Conservation (phyloP, 1,140 invertebrate species). For the Diorhabda carinulata region DNA sequence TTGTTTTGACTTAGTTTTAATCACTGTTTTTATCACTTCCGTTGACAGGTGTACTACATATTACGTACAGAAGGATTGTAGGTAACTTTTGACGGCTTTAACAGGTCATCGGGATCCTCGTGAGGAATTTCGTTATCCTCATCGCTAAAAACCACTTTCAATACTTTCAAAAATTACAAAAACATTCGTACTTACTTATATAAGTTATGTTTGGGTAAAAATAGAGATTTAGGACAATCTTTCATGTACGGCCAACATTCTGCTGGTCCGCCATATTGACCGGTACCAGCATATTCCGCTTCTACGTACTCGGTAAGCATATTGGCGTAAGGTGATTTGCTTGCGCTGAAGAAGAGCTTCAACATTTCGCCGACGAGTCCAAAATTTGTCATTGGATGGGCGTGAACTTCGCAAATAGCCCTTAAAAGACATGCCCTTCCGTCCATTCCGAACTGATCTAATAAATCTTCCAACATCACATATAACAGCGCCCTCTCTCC, state of each 20-base stretch:
- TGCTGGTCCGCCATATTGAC: slow-evolving; percentile 55
- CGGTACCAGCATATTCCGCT: slow-evolving; percentile 71
- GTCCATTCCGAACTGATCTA: slow-evolving; percentile 71
- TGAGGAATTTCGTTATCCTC: slow-evolving; percentile 21
- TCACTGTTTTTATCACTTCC: slow-evolving; percentile 20
- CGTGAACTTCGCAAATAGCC: slow-evolving; percentile 81
- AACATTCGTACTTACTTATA: slow-evolving; percentile 53
- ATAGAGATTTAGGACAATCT: slow-evolving; percentile 76
- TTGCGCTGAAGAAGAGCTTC: slow-evolving; percentile 76
- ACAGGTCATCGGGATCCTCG: slow-evolving; percentile 20
- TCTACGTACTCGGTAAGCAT: slow-evolving; percentile 71
- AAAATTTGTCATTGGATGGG: slow-evolving; percentile 70
- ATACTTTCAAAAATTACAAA: no score
- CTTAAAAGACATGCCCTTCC: slow-evolving; percentile 76
- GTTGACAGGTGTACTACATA: slow-evolving; percentile 24
- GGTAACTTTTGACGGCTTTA: slow-evolving; percentile 30
- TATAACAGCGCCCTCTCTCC: slow-evolving; percentile 75
- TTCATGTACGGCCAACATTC: slow-evolving; percentile 82
- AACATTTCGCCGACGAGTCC: slow-evolving; percentile 75
- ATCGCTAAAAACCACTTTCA: slow-evolving; percentile 10
- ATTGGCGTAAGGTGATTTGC: slow-evolving; percentile 71
- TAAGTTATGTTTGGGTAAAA: slow-evolving; percentile 61
- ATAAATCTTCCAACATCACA: slow-evolving; percentile 68
- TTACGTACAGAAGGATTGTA: slow-evolving; percentile 28
- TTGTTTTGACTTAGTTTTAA: slow-evolving; percentile 11